These are phyloP conservation scores for Batillaria attramentaria DNA, from an alignment of 1,140 invertebrate species.

Conservation along the genomic window DNA sequence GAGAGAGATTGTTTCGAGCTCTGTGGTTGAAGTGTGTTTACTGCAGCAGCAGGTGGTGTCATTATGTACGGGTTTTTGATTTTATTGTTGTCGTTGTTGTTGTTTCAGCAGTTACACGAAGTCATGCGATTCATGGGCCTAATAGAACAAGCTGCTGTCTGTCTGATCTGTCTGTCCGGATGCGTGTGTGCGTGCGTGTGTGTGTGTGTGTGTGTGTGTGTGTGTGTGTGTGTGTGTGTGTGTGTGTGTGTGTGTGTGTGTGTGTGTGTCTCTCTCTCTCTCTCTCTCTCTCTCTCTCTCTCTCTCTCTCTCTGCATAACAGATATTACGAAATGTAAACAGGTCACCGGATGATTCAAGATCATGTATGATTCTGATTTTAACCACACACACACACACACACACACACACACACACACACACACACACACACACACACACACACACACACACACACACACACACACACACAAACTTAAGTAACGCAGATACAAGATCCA, in stretches of 20 bases:
- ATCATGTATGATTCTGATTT: not conserved
- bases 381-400: constrained; percentile 8
- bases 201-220: not conserved
- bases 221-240: constrained; percentile 10
- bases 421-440: not conserved
- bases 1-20: no score
- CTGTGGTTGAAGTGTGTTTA: no score
- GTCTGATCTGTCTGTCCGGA: not conserved
- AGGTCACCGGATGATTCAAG: not conserved
- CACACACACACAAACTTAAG: not conserved
- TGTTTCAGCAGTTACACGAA: no score
- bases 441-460: constrained; percentile 14
- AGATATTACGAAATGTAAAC: not conserved
- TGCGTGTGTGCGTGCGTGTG: not conserved
- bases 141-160: not conserved
- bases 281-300: not conserved
- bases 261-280: not conserved
- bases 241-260: not conserved
- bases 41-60: no score
- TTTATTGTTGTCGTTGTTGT: no score
- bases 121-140: no score
- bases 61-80: no score
- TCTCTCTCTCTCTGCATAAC: not conserved
- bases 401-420: constrained; percentile 14
- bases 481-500: not conserved